Evolutionary conservation across 2,113 vertebrate species (phyloP).

Genomic region (Heterotis niloticus): DNA sequence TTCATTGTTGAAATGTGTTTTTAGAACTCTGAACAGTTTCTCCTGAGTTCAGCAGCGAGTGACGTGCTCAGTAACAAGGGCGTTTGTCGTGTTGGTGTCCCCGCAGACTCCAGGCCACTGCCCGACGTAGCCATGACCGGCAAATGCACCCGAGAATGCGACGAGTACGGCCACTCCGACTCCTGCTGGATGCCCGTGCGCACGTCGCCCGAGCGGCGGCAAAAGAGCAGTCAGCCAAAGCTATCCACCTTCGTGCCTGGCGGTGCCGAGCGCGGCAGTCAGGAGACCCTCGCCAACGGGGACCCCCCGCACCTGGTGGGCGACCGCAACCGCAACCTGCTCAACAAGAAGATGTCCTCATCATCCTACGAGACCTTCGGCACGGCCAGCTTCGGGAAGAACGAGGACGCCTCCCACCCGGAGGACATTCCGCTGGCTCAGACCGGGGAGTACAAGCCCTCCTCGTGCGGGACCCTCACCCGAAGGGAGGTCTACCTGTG

Average conservation of each 20-base stretch:
- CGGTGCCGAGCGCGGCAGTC: constrained; percentile 80
- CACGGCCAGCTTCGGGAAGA: constrained; percentile 80
- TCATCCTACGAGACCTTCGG: constrained; percentile 93
- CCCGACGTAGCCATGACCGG: constrained; percentile 99
- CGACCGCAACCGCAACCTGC: constrained; percentile 97
- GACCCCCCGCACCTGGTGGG: constrained; percentile 93
- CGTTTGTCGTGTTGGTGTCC: neutral
- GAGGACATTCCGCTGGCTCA: constrained; percentile 96
- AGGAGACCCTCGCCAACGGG: constrained; percentile 92
- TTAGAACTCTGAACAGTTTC: neutral
- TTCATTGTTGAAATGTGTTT: neutral
- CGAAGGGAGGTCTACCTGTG: constrained; percentile 99
- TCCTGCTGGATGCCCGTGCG: constrained; percentile 99
- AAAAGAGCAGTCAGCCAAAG: constrained; percentile 89
- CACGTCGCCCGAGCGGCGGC: constrained; percentile 92
- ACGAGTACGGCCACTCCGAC: constrained; percentile 97
- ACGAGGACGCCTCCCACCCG: constrained; percentile 72
- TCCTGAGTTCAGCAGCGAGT: neutral
- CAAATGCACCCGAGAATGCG: constrained; percentile 95
- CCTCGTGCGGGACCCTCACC: constrained; percentile 90
- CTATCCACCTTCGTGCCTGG: constrained; percentile 96
- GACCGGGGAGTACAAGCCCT: constrained; percentile 96
- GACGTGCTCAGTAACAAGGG: neutral
- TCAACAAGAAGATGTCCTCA: constrained; percentile 92
- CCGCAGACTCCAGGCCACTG: constrained; percentile 92